Base-by-base conservation (phyloP, 2,113 vertebrate genomes). In the Callospermophilus lateralis region DNA sequence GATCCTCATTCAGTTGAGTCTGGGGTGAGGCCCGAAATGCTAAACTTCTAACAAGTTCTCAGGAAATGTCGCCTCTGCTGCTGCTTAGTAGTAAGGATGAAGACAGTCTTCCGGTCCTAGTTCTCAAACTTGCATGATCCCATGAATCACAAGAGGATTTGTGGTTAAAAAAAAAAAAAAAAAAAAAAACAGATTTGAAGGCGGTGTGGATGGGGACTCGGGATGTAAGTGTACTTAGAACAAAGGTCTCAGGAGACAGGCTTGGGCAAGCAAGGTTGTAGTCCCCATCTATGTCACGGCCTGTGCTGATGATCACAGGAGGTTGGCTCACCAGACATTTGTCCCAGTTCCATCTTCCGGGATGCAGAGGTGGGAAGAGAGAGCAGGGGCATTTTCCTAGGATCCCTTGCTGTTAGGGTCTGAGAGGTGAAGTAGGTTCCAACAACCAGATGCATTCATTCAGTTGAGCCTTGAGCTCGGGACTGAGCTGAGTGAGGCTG, bases 21-120 rank as follows among this genome's bases (percentile, higher is more conserved):
- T 74, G 30, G 39, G 48, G 32, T 72, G 11, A 13, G 53, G 42
- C 39, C 65, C 0, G 2, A 92, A 30, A 79, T 5, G 70, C 51
- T 76, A 55, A 70, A 63, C 92, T 72, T 89, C 77, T 90, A 48
- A 30, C 65, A 80, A 77, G 85, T 58, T 94, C 45, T 73, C 32
- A 58, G 48, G 65, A 61, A 55, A 28, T 12, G 30, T 55, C 24
- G 53, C 16, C 67, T 28, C 3, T 77, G 42, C 32, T 79, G 72
- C 22, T 81, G 70, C 51, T 77, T 20, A 84, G 20, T 13, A 20
- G 30, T 19, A 55, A 86, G 61, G 65, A 85, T 8, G 13, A 8
- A 48, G 61, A 55, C 77, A 37, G 48, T 65, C 65, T 28, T 88
- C 30, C 53, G 42, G 95, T 83, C 74, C 78, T 32, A n/a, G 24